phyloP scores from a whole-genome alignment of 2,113 vertebrate genomes.

The Octodon degus region DNA sequence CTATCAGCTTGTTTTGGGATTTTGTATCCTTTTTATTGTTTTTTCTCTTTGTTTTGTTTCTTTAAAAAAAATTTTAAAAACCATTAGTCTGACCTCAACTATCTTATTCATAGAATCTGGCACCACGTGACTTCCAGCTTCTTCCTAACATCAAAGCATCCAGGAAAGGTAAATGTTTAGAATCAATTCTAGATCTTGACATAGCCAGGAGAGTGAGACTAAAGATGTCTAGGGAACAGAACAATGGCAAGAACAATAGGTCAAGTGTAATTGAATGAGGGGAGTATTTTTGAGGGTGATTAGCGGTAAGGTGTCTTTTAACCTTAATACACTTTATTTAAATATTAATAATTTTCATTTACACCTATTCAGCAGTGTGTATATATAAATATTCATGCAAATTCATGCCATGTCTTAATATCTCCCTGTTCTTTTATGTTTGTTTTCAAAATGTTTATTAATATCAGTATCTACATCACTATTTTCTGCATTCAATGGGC shows the following conservation, averaged over 20 bases:
- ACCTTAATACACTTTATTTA: neutral
- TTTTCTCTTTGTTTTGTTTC: too few relatives aligned
- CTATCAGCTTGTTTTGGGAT: too few relatives aligned
- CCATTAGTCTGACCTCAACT: neutral
- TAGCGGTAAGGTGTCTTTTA: neutral
- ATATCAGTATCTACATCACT: neutral
- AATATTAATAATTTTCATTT: neutral
- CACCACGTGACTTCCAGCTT: neutral
- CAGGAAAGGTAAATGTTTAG: neutral
- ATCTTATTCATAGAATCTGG: neutral
- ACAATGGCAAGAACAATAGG: neutral
- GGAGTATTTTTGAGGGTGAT: neutral
- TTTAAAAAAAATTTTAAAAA: neutral
- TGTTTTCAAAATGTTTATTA: neutral
- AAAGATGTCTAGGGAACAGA: neutral
- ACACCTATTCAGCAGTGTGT: neutral
- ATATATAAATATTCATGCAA: neutral
- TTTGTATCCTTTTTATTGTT: too few relatives aligned
- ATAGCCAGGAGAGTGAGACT: neutral
- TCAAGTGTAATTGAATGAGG: neutral
- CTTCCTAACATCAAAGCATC: neutral
- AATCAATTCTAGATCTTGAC: neutral
- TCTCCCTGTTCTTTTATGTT: neutral
- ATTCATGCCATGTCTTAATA: neutral
- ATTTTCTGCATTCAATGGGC: neutral